Percentiles rank a stretch among this genome's conserved stretches.
Evolutionary conservation across 30 jellyfish, hydroid and myxozoan species (phyloP).

Genomic region (Nemopilema nomurai): DNA sequence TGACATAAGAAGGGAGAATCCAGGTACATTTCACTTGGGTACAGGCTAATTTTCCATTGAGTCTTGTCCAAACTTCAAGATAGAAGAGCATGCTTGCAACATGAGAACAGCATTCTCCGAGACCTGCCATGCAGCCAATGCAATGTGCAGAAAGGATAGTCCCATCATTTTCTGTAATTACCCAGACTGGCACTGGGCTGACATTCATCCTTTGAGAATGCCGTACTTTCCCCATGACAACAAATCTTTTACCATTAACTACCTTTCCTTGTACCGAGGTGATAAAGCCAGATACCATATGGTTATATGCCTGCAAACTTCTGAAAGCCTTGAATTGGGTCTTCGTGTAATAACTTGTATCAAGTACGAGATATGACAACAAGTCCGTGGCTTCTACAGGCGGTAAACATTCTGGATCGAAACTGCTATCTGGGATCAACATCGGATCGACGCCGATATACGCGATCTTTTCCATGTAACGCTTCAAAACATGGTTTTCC

Average conservation of each 20-base stretch:
- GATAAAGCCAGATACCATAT: constrained; percentile 46
- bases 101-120: constrained; percentile 62
- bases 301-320: constrained; percentile 50
- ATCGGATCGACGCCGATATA: constrained; percentile 45
- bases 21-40: constrained; percentile 45
- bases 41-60: constrained; percentile 30
- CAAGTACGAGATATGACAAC: constrained; percentile 45
- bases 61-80: constrained; percentile 56
- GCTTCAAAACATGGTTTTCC: constrained; percentile 37
- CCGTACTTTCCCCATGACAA: constrained; percentile 30
- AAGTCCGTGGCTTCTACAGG: constrained; percentile 46
- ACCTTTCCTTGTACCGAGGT: constrained; percentile 24
- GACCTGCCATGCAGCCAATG: constrained; percentile 41
- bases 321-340: constrained; percentile 37
- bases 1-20: constrained; percentile 44
- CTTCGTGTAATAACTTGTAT: constrained; percentile 53
- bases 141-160: constrained; percentile 51
- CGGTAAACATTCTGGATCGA: constrained; percentile 26
- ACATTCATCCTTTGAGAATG: constrained; percentile 49
- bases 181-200: constrained; percentile 54
- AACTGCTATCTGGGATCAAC: constrained; percentile 28
- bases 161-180: constrained; percentile 44
- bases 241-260: constrained; percentile 18
- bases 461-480: constrained; percentile 36
- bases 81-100: constrained; percentile 45